These are phyloP conservation scores for Pseudomyrmex cubaensis DNA, from an alignment of 1,140 invertebrate species.

Conservation along the genomic window DNA sequence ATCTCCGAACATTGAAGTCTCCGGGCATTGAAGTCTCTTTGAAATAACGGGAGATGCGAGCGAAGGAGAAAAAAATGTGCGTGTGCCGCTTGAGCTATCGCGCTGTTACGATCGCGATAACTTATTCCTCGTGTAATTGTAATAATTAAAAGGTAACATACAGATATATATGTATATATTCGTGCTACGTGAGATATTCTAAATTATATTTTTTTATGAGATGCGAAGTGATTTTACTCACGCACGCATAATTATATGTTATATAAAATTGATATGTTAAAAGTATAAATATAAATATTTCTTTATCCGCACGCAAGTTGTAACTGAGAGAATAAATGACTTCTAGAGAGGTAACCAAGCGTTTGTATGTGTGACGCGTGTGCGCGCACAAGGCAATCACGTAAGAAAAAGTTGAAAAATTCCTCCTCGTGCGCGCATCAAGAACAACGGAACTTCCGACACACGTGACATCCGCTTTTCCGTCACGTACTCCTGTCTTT, in stretches of 20 bases:
- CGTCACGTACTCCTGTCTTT: conserved; percentile 80
- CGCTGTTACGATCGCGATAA: conserved; percentile 58
- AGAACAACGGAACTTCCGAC: conserved; percentile 81
- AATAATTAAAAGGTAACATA: conserved; percentile 8
- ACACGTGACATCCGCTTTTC: conserved; percentile 81
- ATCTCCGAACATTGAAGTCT: conserved; percentile 70
- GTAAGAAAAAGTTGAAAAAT: conserved; percentile 74
- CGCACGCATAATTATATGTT: too few relatives aligned
- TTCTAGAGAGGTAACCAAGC: neutral
- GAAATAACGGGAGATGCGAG: conserved; percentile 81
- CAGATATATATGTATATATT: neutral
- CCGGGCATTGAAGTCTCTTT: conserved; percentile 69
- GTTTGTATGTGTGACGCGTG: neutral
- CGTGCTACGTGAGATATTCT: too few relatives aligned
- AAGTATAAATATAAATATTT: neutral
- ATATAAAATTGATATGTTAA: neutral
- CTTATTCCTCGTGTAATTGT: conserved; percentile 74
- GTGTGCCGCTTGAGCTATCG: conserved; percentile 54
- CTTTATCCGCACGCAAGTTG: neutral
- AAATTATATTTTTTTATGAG: too few relatives aligned
- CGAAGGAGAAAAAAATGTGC: conserved; percentile 57
- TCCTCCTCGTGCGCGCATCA: conserved; percentile 70
- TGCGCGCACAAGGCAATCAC: neutral
- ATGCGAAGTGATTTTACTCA: too few relatives aligned
- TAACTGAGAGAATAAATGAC: neutral